Percentiles rank a stretch among this genome's conserved stretches.
phyloP scores from a whole-genome alignment of 92 coral and sea anemone species.

The Zoanthus solanderi region DNA sequence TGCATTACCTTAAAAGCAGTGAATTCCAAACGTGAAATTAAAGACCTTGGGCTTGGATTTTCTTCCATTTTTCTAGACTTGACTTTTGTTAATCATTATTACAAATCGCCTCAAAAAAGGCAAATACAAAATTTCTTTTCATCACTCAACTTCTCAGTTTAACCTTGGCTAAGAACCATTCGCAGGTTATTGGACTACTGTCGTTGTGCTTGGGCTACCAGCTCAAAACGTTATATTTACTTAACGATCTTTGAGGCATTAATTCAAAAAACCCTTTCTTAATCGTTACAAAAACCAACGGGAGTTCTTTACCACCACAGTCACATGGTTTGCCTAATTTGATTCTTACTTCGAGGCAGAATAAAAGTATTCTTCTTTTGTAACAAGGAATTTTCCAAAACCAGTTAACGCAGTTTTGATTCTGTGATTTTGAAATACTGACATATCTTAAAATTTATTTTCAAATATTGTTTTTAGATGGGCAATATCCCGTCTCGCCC shows the following conservation, averaged over 20 bases:
- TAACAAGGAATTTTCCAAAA: neutral
- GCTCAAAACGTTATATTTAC: neutral
- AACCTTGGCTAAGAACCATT: neutral
- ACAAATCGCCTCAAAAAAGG: neutral
- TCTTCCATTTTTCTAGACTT: neutral
- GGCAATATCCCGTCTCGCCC: constrained; percentile 14
- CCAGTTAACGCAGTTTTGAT: constrained; percentile 1
- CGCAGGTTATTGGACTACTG: neutral
- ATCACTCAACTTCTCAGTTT: neutral
- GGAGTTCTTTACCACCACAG: neutral
- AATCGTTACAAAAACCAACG: neutral
- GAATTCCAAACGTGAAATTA: no score
- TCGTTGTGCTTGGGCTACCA: neutral
- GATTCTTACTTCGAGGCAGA: neutral
- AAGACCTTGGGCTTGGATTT: no score
- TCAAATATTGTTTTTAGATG: constrained; percentile 38
- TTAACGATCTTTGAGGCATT: neutral
- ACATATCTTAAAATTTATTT: constrained; percentile 35
- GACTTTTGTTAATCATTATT: neutral
- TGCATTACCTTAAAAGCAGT: no score
- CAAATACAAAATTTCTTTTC: neutral
- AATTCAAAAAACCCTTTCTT: neutral
- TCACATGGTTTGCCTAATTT: neutral
- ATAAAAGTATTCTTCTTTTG: neutral
- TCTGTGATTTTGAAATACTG: constrained; percentile 25